Base-by-base conservation (phyloP, 1,140 invertebrate genomes). In the Drosophila virilis region DNA sequence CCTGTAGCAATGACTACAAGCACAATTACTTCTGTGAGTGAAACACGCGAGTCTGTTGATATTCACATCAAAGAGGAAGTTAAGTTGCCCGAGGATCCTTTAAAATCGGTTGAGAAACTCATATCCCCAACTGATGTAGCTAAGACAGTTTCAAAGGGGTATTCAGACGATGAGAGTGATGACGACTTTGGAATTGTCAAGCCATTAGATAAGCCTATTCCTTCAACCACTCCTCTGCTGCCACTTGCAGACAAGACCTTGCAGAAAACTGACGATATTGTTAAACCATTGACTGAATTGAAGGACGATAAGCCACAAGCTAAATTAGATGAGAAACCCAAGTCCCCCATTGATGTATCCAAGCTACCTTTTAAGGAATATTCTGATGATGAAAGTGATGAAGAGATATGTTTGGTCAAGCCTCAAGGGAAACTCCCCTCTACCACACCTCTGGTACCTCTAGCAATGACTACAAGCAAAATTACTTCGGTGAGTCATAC, bases 151-250 rank as follows among this genome's bases (percentile, higher is more conserved):
- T 35, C 43, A 7, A 64, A 13, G 7, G 50, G 50, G 2, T 71
- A 43, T 35, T 66, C 69, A 12, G 60, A 65, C 22, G 45, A 59
- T n/a, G 46, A 72, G 17, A 66, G 54, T 45, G 52, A 58, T 38
- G 54, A 59, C 9, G 61, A 72, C 6, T 9, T 17, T 2, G 15
- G 43, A 3, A 8, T 7, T 9, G 43, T 9, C 0, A 46, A 46
- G 15, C 43, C 43, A 22, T 8, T 15, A 17, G 13, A 46, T 8
- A 46, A 22, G 15, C 0, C 15, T 8, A 17, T 45, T 15, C n/a
- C 13, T 8, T 45, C 15, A 17, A 17, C 15, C 15, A 8, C 43
- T 22, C 15, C 43, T 17, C 15, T 46, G 13, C 43, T 17, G 43
- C 43, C 15, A 46, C 8, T 17, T 8, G 43, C 43, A 46, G 43